phyloP scores from a whole-genome alignment of 2,888 invertebrate species.

The Trichogramma evanescens region DNA sequence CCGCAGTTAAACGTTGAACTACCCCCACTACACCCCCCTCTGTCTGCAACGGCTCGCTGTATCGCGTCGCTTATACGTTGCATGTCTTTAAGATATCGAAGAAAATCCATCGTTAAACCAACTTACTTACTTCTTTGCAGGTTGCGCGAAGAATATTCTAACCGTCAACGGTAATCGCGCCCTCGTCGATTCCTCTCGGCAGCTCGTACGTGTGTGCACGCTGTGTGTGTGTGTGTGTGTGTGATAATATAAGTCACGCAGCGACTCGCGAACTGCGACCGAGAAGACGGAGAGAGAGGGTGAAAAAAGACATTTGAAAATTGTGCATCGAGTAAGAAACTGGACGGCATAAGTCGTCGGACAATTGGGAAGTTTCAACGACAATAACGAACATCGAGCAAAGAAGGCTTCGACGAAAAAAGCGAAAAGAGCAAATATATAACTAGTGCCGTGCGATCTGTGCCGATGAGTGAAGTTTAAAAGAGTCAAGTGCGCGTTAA shows the following conservation, averaged over 20 bases:
- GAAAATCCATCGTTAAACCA: slow-evolving; percentile 3
- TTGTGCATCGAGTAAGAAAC: not conserved
- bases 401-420: too few species aligned
- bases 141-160: not conserved
- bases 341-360: not conserved
- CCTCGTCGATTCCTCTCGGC: not conserved
- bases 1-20: too few species aligned
- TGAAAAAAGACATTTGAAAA: not conserved
- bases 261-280: not conserved
- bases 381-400: too few species aligned
- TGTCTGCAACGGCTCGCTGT: too few species aligned
- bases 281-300: not conserved
- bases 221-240: not conserved
- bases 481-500: not conserved
- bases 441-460: not conserved
- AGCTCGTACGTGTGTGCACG: not conserved
- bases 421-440: too few species aligned
- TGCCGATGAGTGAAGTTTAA: slow-evolving; percentile 8
- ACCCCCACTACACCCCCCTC: too few species aligned
- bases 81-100: too few species aligned
- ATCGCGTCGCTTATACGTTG: too few species aligned
- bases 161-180: not conserved
- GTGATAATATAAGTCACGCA: not conserved
- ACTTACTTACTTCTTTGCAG: slow-evolving; percentile 2
- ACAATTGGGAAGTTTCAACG: not conserved